Base-by-base conservation (phyloP, 2,113 vertebrate genomes). In the Tragelaphus strepsiceros region DNA sequence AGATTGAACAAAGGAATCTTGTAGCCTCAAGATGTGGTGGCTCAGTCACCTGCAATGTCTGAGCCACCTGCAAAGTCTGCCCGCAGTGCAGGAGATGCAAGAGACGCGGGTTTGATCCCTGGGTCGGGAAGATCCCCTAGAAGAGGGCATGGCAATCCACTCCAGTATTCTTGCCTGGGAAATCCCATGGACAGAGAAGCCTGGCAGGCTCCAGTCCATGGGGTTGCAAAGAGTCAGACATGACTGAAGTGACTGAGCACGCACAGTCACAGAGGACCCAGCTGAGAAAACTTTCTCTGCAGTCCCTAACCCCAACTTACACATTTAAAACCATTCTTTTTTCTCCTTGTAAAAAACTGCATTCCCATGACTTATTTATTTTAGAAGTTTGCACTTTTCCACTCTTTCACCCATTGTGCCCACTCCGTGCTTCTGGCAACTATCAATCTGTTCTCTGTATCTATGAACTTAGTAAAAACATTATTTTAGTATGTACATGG, bases 211-310 rank as follows among this genome's bases (percentile, higher is more conserved):
- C 39, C 71, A 26, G 22, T 43, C 35, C 71, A 43, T 15, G 39
- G 39, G 39, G 35, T 43, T 43, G 22, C 71, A 77, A 74, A 74
- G 71, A 77, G 71, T 26, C 22, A 26, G 71, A 77, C 39, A 77
- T 26, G 39, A 77, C 71, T 43, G 22, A 77, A 77, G 39, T 26
- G 39, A 43, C 71, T 43, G 71, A 77, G 12, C 39, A 77, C 2
- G 2, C 22, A 43, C 39, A 77, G 3, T 24, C 39, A 77, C 39
- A 26, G 71, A 77, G 88, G 6, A 89, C 77, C 32, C 35, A 97
- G 56, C 35, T 96, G 78, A 97, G 78, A 96, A 94, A 98, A 92
- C 26, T 21, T 43, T 90, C 82, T 94, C 35, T 62, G 32, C 21
- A 64, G 59, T 96, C 22, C 24, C 59, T 77, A 93, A 32, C 9